Evolutionary conservation across 1,140 invertebrate genomes (phyloP).

Genomic region (Hyles euphorbiae): DNA sequence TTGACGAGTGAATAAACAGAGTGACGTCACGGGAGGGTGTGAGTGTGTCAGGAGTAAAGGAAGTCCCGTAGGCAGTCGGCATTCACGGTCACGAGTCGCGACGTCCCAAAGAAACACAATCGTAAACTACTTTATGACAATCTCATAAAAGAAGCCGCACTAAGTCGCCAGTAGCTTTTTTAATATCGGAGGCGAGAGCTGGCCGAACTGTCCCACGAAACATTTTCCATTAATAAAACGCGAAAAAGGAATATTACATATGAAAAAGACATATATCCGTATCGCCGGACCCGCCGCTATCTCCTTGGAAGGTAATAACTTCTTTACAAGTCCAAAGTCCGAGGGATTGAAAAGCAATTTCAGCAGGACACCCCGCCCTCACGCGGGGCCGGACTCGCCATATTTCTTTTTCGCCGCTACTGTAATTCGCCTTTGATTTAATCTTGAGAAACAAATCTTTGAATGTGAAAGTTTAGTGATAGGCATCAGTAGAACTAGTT

Average conservation of each 20-base stretch:
- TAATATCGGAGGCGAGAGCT: slow-evolving; percentile 62
- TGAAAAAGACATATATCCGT: slow-evolving; percentile 75
- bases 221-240: slow-evolving; percentile 76
- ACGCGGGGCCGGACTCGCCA: slow-evolving; percentile 62
- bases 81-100: slow-evolving; percentile 14
- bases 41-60: background rate
- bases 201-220: slow-evolving; percentile 67
- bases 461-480: slow-evolving; percentile 73
- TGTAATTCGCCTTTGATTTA: slow-evolving; percentile 75
- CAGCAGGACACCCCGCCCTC: slow-evolving; percentile 71
- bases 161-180: slow-evolving; percentile 57
- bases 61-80: slow-evolving; percentile 9
- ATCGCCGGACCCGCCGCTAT: slow-evolving; percentile 73
- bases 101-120: slow-evolving; percentile 21
- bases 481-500: slow-evolving; percentile 70
- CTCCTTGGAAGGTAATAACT: slow-evolving; percentile 77
- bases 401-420: slow-evolving; percentile 74
- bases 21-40: background rate
- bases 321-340: slow-evolving; percentile 78
- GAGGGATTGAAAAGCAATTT: slow-evolving; percentile 78
- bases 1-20: background rate
- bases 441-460: slow-evolving; percentile 75
- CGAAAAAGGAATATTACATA: slow-evolving; percentile 76
- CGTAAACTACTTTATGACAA: slow-evolving; percentile 52
- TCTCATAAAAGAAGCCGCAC: slow-evolving; percentile 60